A percentile compares a stretch with the other conserved stretches of the same genome.
Evolutionary conservation across 2,888 invertebrate genomes (phyloP).

Genomic region (Synanthedon formicaeformis): DNA sequence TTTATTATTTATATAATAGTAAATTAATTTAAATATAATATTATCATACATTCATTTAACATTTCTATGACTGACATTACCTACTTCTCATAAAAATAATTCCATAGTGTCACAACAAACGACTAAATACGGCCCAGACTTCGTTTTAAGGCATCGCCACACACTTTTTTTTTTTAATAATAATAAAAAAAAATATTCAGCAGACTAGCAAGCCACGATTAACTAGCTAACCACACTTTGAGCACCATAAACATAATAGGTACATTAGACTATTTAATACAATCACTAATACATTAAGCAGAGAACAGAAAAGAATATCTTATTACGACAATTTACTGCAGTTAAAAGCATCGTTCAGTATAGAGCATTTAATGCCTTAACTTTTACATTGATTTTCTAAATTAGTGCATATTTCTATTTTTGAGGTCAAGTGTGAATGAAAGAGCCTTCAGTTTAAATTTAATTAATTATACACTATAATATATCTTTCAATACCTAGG

Average conservation of each 20-base stretch:
- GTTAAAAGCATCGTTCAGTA: too few relatives aligned
- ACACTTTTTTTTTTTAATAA: conserved; percentile 2
- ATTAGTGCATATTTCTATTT: too few relatives aligned
- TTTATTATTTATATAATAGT: conserved; percentile 40
- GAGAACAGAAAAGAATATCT: not conserved
- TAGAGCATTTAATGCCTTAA: too few relatives aligned
- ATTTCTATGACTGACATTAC: conserved; percentile 36
- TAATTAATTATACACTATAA: too few relatives aligned
- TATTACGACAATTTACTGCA: too few relatives aligned
- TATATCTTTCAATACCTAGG: too few relatives aligned
- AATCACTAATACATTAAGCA: not conserved
- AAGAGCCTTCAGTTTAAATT: too few relatives aligned
- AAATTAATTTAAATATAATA: conserved; percentile 25
- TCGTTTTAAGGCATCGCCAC: conserved; percentile 6
- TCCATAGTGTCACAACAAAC: conserved; percentile 12
- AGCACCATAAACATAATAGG: conserved; percentile 20
- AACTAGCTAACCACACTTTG: conserved; percentile 12
- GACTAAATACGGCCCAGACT: conserved; percentile 22
- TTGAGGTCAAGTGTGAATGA: too few relatives aligned
- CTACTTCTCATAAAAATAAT: conserved; percentile 26
- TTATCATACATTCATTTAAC: conserved; percentile 45
- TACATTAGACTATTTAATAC: conserved; percentile 1
- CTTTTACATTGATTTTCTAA: too few relatives aligned
- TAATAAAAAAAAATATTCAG: conserved; percentile 2
- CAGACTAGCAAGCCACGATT: conserved; percentile 37